phyloP scores from a whole-genome alignment of 2,113 vertebrate species.

The Microcebus lehilahytsara region DNA sequence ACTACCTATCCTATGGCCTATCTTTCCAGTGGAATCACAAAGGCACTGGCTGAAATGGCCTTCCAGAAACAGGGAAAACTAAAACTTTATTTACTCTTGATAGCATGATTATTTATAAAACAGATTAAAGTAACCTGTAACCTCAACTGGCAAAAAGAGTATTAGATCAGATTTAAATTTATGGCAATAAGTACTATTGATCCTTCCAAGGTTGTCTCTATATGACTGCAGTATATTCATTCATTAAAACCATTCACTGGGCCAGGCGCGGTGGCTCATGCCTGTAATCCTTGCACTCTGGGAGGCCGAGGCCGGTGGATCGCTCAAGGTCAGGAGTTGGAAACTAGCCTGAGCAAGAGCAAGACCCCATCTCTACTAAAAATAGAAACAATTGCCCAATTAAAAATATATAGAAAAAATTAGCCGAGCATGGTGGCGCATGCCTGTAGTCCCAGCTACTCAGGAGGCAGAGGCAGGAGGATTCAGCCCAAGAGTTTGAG shows the following conservation, averaged over 20 bases:
- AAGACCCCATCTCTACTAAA: no score
- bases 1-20: neutral
- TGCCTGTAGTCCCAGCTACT: no score
- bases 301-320: no score
- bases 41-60: slow-evolving; percentile 17
- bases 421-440: no score
- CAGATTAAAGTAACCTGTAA: neutral
- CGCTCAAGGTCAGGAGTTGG: no score
- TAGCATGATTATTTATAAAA: neutral
- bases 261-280: no score
- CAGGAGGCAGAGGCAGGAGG: no score
- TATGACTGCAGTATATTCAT: neutral
- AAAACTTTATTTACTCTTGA: slow-evolving; percentile 38
- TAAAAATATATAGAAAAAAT: no score
- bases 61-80: slow-evolving; percentile 26
- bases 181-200: slow-evolving; percentile 26
- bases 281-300: no score
- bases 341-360: no score
- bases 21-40: neutral
- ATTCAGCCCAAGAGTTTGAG: no score
- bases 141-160: neutral
- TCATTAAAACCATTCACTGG: neutral
- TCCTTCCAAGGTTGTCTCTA: neutral
- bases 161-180: neutral
- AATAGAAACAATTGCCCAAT: no score